Base-by-base conservation (phyloP, 2,888 invertebrate genomes). In the Ommatoiulus sabulosus region DNA sequence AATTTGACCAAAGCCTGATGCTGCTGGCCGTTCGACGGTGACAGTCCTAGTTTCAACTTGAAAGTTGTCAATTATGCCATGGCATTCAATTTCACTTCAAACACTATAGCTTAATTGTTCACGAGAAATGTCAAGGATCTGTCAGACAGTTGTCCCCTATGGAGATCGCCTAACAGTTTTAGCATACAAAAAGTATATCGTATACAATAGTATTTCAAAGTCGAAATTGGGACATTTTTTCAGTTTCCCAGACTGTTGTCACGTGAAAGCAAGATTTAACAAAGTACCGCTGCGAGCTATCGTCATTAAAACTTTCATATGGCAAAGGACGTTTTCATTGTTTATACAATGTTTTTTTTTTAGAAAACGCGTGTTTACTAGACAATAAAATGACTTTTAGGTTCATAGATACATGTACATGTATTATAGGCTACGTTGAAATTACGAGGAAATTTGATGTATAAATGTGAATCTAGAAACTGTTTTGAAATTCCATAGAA, bases 191-290 rank as follows among this genome's bases (percentile, higher is more conserved):
- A 80, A 35, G 80, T 43, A 12, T 15, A 24, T 8, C 35, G 72
- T 72, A 48, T 48, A 20, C 72, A 3, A 72, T 72, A 24, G 72
- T 24, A 72, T 72, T 24, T 72, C 72, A 24, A 10, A 10, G 24
- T 35, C 80, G 80, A 80, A 80, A 80, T 80, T 80, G 80, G 80
- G 80, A 80, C 80, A 80, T 80, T 80, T 80, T 80, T 80, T 80
- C 80, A 20, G 80, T 80, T 80, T 80, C 35, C 57, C 57, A 57
- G 57, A n/a, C 57, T 80, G 80, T 80, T 80, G 80, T 80, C 24
- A 80, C 15, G 12, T 35, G 8, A 24, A 43, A 3, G 80, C 80
- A 80, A 80, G 80, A 15, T 80, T 80, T 80, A 35, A 35, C 35
- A 80, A 80, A 35, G 80, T 80, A 80, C 80, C 80, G 15, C 80